Base-by-base conservation (phyloP, 2,888 invertebrate species). In the Drosophila stalkeri region DNA sequence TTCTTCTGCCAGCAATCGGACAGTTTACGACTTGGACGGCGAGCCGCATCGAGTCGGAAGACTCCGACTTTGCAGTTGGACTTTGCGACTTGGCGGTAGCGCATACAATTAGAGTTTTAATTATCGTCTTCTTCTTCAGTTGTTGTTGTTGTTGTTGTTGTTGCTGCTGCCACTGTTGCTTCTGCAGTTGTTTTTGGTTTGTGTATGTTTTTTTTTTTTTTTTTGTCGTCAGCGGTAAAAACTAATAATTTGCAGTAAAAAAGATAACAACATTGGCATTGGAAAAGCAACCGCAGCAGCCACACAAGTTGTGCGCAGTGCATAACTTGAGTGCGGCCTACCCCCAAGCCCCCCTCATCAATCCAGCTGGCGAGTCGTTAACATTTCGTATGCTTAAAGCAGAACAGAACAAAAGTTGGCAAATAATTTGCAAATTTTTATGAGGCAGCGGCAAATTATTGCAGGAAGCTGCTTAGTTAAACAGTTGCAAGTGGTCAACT, bases 231-330 rank as follows among this genome's bases (percentile, higher is more conserved):
- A 77, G 86, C 75, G 80, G 81, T 80, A 85, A 85, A 89, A 82
- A 86, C 87, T 85, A 86, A 89, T 86, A 86, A 86, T 86, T 86
- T 89, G 86, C 82, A 82, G 85, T 89, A 86, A 86, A 89, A 82
- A 82, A 89, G 82, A 89, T 89, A 89, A 86, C 89, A 86, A 86
- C 86, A 81, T 83, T 80, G 86, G 80, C 81, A 80, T 62, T 84
- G 79, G 77, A 52, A 57, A 27, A 46, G 65, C 57, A 37, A 41
- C 64, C 65, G 56, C 39, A 49, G 74, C 62, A 81, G 75, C 85
- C 88, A 88, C 88, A 85, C 88, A 85, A 83, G 85, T 72, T 74
- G 67, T 64, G 68, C 64, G 54, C 65, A 54, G 55, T 41, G 68
- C 81, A 84, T 80, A 82, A 84, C 80, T 83, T 79, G 61, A 59